phyloP scores from a whole-genome alignment of 2,888 invertebrate genomes.

The Orchesellides sinensis region DNA sequence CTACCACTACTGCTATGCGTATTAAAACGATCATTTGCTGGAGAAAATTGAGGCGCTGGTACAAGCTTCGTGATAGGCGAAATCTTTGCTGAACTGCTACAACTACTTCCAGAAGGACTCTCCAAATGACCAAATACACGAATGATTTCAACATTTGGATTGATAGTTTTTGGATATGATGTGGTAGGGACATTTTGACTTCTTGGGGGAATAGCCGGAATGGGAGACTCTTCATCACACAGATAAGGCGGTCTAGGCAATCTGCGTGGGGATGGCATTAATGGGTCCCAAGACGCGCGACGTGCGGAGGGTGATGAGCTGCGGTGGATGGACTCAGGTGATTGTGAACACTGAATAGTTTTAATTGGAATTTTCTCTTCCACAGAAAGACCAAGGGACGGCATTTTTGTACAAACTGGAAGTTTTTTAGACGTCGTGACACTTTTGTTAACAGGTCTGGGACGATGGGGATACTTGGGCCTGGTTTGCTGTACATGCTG shows the following conservation, averaged over 20 bases:
- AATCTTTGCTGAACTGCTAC: conserved; percentile 39
- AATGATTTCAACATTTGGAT: conserved; percentile 72
- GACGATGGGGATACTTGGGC: conserved; percentile 81
- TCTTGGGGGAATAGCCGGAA: conserved; percentile 66
- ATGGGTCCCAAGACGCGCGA: conserved; percentile 70
- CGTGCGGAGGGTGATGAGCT: conserved; percentile 56
- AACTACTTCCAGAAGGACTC: conserved; percentile 56
- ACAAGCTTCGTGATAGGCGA: conserved; percentile 37
- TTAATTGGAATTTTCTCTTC: conserved; percentile 54
- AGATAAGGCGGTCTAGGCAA: conserved; percentile 66
- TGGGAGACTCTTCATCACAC: conserved; percentile 65
- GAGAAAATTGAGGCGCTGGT: conserved; percentile 49
- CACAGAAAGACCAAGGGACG: conserved; percentile 35
- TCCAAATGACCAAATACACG: conserved; percentile 71
- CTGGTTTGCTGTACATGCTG: conserved; percentile 77
- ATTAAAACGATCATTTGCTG: conserved; percentile 69
- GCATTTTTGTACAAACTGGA: conserved; percentile 62
- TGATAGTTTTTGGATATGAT: conserved; percentile 45
- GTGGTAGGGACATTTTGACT: conserved; percentile 40
- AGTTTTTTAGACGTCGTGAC: conserved; percentile 64
- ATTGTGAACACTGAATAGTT: conserved; percentile 32
- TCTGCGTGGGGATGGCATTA: conserved; percentile 65
- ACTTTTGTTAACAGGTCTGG: conserved; percentile 73
- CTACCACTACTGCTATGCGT: conserved; percentile 73
- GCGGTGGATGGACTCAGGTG: conserved; percentile 58